Base-by-base conservation (phyloP, 2,113 vertebrate species). In the Podilymbus podiceps region DNA sequence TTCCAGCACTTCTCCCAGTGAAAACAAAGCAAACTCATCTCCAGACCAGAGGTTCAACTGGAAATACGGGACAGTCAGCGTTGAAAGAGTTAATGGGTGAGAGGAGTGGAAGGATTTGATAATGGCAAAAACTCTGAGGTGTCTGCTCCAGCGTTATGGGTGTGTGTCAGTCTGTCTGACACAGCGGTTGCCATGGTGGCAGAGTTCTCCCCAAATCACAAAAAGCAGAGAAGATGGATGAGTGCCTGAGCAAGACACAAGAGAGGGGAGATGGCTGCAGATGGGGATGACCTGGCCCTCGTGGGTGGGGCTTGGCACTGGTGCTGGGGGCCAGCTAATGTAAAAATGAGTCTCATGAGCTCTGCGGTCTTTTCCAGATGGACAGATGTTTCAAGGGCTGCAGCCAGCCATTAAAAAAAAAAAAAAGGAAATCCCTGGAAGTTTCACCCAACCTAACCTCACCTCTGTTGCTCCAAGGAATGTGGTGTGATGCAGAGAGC, bases 401-500 rank as follows among this genome's bases (percentile, higher is more conserved):
- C 35, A 89, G 88, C 35, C 92, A 94, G 73, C 60, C 89, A 69
- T 59, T 49, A 10, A 35, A 62, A 89, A 64, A 35, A 62, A 89
- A 64, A 76, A 67, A 87, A 28, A 12, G 5, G 27, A 95, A 97
- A 93, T 88, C 79, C 79, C 90, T 88, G 90, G 60, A 88, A 80
- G 47, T 84, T 97, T 97, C 82, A 95, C 93, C 96, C 92, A 94
- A 67, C n/a, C 72, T 96, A 90, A 95, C 92, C 93, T 84, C 96
- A 50, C 67, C 50, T 68, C 75, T 2, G 0, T 5, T 71, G 33
- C 63, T 95, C 77, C 40, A 33, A 81, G 68, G 68, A 95, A 76
- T 0, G 0, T 0, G 0, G 49, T 4, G 3, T 4, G 62, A 33
- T 35, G 66, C 1, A 2, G 75, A 69, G 22, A 81, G 67, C 16